Evolutionary conservation across 2,888 invertebrate genomes (phyloP).

Genomic region (Drosophila villosipedis): DNA sequence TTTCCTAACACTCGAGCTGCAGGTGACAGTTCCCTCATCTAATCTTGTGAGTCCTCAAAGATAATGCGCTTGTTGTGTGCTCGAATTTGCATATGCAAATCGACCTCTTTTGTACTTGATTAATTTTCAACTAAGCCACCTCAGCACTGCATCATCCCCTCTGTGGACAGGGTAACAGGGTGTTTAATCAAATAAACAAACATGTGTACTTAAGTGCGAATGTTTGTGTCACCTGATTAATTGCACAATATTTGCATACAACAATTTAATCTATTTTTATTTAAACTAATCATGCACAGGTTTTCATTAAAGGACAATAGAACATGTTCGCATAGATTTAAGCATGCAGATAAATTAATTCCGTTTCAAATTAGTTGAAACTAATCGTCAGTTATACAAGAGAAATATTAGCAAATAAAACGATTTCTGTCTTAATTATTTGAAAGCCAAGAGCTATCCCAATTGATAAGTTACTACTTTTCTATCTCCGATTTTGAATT

Average conservation of each 20-base stretch:
- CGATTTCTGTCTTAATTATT: neutral
- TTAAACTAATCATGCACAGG: constrained; percentile 4
- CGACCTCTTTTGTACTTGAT: constrained; percentile 50
- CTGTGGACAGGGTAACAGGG: constrained; percentile 49
- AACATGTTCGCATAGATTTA: neutral
- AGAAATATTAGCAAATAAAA: neutral
- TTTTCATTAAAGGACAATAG: neutral
- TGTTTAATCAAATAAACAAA: constrained; percentile 69
- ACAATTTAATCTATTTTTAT: neutral
- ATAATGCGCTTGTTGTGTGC: constrained; percentile 28
- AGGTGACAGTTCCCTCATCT: constrained; percentile 46
- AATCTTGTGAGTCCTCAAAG: constrained; percentile 26
- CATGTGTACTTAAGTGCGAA: constrained; percentile 12
- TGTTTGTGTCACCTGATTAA: constrained; percentile 28
- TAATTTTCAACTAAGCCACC: constrained; percentile 55
- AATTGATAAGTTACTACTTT: neutral
- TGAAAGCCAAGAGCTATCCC: too few relatives aligned
- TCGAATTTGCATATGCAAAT: constrained; percentile 68
- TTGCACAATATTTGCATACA: constrained; percentile 30
- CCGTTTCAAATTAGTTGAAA: neutral
- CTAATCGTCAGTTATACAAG: too few relatives aligned
- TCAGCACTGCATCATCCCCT: constrained; percentile 7
- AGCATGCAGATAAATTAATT: neutral
- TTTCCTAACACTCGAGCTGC: neutral
- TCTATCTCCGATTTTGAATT: neutral